phyloP scores from a whole-genome alignment of 2,888 invertebrate genomes.

The Spialia ferax region DNA sequence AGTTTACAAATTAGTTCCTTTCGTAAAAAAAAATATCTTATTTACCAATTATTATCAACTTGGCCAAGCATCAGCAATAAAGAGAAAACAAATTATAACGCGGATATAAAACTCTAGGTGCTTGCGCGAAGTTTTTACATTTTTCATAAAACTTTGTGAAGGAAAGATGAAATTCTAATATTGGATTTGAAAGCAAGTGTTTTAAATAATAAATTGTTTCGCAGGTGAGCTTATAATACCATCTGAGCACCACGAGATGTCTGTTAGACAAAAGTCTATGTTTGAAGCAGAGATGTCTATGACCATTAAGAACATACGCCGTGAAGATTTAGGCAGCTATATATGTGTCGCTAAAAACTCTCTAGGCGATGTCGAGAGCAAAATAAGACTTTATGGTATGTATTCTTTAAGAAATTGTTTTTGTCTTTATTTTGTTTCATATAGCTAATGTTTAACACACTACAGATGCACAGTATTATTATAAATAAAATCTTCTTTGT shows the following conservation, averaged over 20 bases:
- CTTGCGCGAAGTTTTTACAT: constrained; percentile 83
- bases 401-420: background rate
- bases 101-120: constrained; percentile 83
- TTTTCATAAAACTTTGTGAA: constrained; percentile 82
- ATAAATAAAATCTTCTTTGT: too few relatives aligned
- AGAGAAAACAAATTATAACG: constrained; percentile 83
- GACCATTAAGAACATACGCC: constrained; percentile 92
- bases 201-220: constrained; percentile 75
- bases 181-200: constrained; percentile 82
- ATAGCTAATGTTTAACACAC: too few relatives aligned
- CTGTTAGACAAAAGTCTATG: constrained; percentile 90
- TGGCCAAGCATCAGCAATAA: constrained; percentile 71
- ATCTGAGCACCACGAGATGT: constrained; percentile 93
- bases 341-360: constrained; percentile 95
- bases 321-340: constrained; percentile 94
- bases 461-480: too few relatives aligned
- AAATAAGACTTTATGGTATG: constrained; percentile 94
- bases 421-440: too few relatives aligned
- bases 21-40: background rate
- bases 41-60: constrained; percentile 61
- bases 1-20: background rate
- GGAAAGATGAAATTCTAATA: constrained; percentile 83
- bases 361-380: constrained; percentile 95
- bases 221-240: constrained; percentile 94
- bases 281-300: constrained; percentile 95